Base-by-base conservation (phyloP, 2,113 vertebrate genomes). In the Scophthalmus maximus region DNA sequence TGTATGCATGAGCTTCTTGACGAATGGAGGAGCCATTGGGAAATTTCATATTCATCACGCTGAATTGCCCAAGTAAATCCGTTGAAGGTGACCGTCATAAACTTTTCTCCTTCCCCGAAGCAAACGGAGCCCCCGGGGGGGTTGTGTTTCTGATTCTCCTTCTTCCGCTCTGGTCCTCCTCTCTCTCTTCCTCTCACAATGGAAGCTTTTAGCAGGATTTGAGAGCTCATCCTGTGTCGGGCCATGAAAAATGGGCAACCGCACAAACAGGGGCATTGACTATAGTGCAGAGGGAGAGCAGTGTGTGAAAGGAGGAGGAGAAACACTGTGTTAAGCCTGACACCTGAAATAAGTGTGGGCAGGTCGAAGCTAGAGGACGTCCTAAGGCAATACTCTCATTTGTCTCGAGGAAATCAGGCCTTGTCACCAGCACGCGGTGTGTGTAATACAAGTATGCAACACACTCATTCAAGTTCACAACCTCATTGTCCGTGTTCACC, bases 231-330 rank as follows among this genome's bases (percentile, higher is more conserved):
- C 88, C 87, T 87, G 22, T 76, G 91, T 91, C 80, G 47, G 84
- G 77, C 88, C 84, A 89, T 86, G 92, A 86, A 89, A 91, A 89
- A 87, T 88, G 91, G 86, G 76, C 91, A 88, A 68, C 58, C 32
- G 71, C 90, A 94, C 92, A 94, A 94, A 93, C 86, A 87, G 87
- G 82, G 76, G 72, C 90, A 91, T 94, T 94, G 91, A 94, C 50
- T 11, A n/a, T n/a, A 0, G n/a, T 72, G 0, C 61, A 40, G n/a
- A n/a, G n/a, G 59, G 38, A 11, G 36, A 36, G 18, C 47, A 73
- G 69, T n/a, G 47, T 49, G 56, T 25, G 73, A 75, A 57, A n/a
- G n/a, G 61, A 73, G 72, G 46, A 84, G 91, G 85, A 82, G 91
- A 50, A 72, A 81, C 71, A 3, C 32, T 18, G 12, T 47, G 44